Evolutionary conservation across 2,113 vertebrate genomes (phyloP).

Genomic region (Hydrolagus affinis): DNA sequence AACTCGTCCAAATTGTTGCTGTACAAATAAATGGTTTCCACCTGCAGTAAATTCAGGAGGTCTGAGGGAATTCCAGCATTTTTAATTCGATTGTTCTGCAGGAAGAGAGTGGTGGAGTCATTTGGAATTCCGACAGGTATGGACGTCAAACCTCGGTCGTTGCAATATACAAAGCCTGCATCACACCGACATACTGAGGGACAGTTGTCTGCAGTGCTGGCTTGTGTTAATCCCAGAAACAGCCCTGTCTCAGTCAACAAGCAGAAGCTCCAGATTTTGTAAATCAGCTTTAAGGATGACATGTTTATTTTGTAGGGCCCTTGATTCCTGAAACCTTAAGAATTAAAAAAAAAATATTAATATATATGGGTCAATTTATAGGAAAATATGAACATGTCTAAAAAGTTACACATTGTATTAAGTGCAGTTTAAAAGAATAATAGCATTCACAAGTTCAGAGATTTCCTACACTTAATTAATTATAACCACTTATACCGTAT

Average conservation of each 20-base stretch:
- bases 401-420: background rate
- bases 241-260: conserved; percentile 83
- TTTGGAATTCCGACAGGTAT: conserved; percentile 86
- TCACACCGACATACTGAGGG: conserved; percentile 90
- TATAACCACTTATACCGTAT: background rate
- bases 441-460: background rate
- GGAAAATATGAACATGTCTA: background rate
- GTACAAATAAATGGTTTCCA: conserved; percentile 96
- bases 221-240: conserved; percentile 75
- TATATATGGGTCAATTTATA: background rate
- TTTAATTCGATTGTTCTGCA: conserved; percentile 98
- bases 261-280: conserved; percentile 78
- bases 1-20: conserved; percentile 97
- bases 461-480: background rate
- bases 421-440: background rate
- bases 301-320: conserved; percentile 56
- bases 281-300: conserved; percentile 79
- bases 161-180: conserved; percentile 95
- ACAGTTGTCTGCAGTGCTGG: conserved; percentile 77
- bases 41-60: conserved; percentile 74
- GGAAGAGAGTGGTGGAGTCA: conserved; percentile 93
- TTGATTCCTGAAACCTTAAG: conserved; percentile 65
- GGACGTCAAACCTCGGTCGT: conserved; percentile 91
- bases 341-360: conserved; percentile 29
- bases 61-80: conserved; percentile 91